Evolutionary conservation across 2,797 vertebrate species (phyloP).

Genomic region (Phoebastria nigripes): DNA sequence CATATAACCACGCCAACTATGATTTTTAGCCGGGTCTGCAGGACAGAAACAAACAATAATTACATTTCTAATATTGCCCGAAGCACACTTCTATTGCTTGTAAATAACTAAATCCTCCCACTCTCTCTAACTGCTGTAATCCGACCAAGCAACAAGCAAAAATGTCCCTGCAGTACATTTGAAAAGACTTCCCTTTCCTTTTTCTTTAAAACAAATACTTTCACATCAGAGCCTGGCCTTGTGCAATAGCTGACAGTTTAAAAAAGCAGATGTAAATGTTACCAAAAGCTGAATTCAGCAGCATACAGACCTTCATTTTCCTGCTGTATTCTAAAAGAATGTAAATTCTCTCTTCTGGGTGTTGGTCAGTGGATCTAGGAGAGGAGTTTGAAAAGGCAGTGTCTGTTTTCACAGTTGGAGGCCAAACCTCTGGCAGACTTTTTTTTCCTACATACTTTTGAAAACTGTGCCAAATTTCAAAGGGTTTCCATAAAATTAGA

Average conservation of each 20-base stretch:
- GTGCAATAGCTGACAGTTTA: conserved; percentile 38
- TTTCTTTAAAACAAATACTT: conserved; percentile 45
- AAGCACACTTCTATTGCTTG: conserved; percentile 1
- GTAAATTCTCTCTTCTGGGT: conserved; percentile 63
- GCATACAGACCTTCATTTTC: conserved; percentile 79
- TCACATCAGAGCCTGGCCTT: conserved; percentile 1
- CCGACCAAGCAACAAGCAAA: conserved; percentile 22
- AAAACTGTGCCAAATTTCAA: conserved; percentile 76
- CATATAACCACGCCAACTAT: conserved; percentile 68
- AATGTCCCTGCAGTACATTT: conserved; percentile 18
- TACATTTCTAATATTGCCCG: not conserved
- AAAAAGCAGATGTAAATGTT: not conserved
- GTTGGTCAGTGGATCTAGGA: conserved; percentile 68
- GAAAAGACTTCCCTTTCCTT: conserved; percentile 46
- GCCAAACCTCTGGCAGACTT: conserved; percentile 63
- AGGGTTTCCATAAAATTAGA: conserved; percentile 78
- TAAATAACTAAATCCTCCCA: conserved; percentile 33
- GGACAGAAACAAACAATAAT: conserved; percentile 63
- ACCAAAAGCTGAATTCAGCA: not conserved
- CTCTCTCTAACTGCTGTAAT: conserved; percentile 48
- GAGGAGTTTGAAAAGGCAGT: conserved; percentile 69
- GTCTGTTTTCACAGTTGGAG: conserved; percentile 70
- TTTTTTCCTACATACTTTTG: conserved; percentile 64
- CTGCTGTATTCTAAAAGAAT: conserved; percentile 62
- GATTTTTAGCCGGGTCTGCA: conserved; percentile 76